Evolutionary conservation across 2,797 vertebrate species (phyloP).

Genomic region (Pipistrellus pipistrellus): DNA sequence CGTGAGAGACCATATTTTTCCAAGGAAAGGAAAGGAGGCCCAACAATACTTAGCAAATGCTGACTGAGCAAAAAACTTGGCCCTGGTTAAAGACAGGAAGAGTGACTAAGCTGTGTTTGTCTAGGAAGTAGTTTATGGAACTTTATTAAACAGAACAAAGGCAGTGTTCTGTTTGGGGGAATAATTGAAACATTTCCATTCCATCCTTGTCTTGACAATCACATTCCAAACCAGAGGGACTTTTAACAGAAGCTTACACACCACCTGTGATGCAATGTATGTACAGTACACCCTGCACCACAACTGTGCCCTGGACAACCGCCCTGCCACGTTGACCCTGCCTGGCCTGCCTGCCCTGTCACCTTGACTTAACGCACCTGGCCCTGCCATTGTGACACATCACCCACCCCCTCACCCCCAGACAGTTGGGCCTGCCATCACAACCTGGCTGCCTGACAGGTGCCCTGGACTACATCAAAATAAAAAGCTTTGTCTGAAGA

Average conservation of each 20-base stretch:
- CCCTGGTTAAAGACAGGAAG: background rate
- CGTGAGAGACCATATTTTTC: background rate
- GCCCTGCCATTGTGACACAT: no score
- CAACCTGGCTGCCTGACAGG: no score
- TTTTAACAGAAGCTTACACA: background rate
- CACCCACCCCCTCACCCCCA: no score
- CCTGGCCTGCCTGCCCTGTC: no score
- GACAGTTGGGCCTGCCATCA: no score
- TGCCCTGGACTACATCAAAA: no score
- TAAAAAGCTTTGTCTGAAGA: background rate
- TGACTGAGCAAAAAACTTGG: background rate
- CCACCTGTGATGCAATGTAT: background rate
- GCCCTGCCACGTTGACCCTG: no score
- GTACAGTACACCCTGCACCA: background rate
- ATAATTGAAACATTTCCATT: background rate
- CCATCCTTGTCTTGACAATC: slow-evolving; percentile 20
- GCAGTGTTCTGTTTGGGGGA: background rate
- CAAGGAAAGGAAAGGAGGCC: background rate
- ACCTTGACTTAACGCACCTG: no score
- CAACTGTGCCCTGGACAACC: background rate
- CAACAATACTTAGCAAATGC: background rate
- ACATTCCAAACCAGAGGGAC: background rate
- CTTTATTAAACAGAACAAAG: slow-evolving; percentile 43
- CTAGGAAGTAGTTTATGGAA: background rate
- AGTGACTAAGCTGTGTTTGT: background rate